Evolutionary conservation across 1,140 invertebrate species (phyloP), one percentile per base, ranked within the genome.

Genomic region (Bilobella aurantiaca): DNA sequence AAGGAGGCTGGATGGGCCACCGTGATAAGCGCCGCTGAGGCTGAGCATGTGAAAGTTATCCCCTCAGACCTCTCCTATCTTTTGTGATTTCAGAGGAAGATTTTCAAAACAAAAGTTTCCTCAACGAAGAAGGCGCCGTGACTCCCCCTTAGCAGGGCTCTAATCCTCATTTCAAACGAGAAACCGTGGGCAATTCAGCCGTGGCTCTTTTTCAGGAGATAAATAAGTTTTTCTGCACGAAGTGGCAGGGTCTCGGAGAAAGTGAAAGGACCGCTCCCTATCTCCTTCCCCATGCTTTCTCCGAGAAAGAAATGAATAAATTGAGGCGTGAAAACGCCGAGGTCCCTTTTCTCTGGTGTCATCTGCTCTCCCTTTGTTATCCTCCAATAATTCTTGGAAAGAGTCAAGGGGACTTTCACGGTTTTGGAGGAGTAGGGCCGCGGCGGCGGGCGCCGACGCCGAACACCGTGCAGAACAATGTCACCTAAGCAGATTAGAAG

Each of bases 161-260:
- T 63, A 63, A 63, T 63, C 61, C 34, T 21, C 34, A 53, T 53
- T 63, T 63, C 29, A 46, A 46, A 49, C 46, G 2, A 25, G n/a
- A 23, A 32, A 25, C n/a, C n/a, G n/a, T n/a, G 42, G 29, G 59
- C 59, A 62, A 62, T 62, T 42, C 37, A 37, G 59, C 30, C 12
- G 49, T 34, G n/a, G n/a, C n/a, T n/a, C n/a, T n/a, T n/a, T n/a
- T n/a, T n/a, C 46, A 18, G 60, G 28, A 63, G 62, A 68, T 68
- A 68, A 68, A 68, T 68, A 68, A 68, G 66, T 68, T 68, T 68
- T 68, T 64, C 60, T 49, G 62, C 66, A 68, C 66, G 66, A 64
- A 42, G 21, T 32, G 59, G 56, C 65, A 67, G 62, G 42, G 30
- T 34, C 21, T 25, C 14, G 21, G 58, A 29, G 8, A 32, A 64